A percentile compares a stretch with the other conserved stretches of the same genome.
Evolutionary conservation across 2,797 vertebrate genomes (phyloP).

Genomic region (Taenioides sp.): DNA sequence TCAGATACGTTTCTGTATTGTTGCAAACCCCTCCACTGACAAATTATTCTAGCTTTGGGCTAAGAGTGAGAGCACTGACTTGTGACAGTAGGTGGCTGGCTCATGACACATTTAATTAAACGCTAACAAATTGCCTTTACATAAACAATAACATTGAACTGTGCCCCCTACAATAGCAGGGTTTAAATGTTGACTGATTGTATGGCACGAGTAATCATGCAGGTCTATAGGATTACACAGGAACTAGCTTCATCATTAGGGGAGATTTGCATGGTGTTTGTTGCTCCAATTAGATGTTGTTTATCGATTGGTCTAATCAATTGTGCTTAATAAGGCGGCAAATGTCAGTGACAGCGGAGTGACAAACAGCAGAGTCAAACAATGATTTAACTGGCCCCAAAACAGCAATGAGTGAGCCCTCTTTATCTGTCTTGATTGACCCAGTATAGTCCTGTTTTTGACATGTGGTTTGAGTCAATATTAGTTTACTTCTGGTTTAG

Average conservation of each 20-base stretch:
- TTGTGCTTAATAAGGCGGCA: slow-evolving; percentile 13
- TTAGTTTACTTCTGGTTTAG: neutral
- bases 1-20: too few relatives aligned
- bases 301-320: slow-evolving; percentile 19
- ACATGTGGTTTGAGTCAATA: neutral
- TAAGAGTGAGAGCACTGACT: too few relatives aligned
- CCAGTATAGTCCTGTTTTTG: neutral
- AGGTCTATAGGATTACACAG: neutral
- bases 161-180: neutral
- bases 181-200: neutral
- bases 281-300: slow-evolving; percentile 16
- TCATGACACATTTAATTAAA: too few relatives aligned
- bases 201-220: neutral
- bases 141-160: neutral
- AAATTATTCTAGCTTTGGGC: too few relatives aligned
- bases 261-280: slow-evolving; percentile 10
- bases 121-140: neutral
- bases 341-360: slow-evolving; percentile 26
- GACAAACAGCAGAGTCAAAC: slow-evolving; percentile 16
- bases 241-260: neutral
- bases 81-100: neutral
- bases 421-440: neutral
- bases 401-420: slow-evolving; percentile 4
- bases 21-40: too few relatives aligned
- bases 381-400: slow-evolving; percentile 8